Evolutionary conservation across 64 coral and sea anemone species (phyloP).

Genomic region (Montipora cactus): DNA sequence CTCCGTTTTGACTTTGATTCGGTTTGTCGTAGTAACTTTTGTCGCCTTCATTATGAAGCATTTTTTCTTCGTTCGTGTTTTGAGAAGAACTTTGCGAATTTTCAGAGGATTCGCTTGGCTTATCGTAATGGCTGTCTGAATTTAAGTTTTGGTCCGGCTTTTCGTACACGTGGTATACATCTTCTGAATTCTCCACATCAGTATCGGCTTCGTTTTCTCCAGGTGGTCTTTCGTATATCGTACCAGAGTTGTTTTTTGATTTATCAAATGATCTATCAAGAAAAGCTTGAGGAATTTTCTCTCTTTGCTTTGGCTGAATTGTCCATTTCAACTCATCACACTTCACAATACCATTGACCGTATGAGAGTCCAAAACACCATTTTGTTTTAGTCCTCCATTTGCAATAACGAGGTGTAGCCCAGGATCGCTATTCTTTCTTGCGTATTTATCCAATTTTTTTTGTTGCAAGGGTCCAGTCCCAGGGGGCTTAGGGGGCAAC

Average conservation of each 20-base stretch:
- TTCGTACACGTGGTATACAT: conserved; percentile 21
- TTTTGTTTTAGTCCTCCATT: not conserved
- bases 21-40: not conserved
- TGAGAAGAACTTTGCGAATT: not conserved
- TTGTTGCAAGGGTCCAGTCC: conserved; percentile 27
- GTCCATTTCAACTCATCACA: conserved; percentile 5
- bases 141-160: conserved; percentile 4
- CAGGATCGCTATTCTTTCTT: conserved; percentile 39
- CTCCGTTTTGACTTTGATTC: not conserved
- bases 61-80: not conserved
- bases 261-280: not conserved
- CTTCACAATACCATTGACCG: not conserved
- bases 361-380: not conserved
- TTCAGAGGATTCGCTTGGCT: conserved; percentile 15
- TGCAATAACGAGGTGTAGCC: conserved; percentile 8
- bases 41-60: not conserved
- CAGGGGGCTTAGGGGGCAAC: conserved; percentile 1
- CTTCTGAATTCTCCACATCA: not conserved
- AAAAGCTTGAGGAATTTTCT: conserved; percentile 19
- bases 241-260: not conserved
- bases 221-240: not conserved
- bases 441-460: conserved; percentile 9
- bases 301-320: conserved; percentile 34
- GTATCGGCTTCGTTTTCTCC: conserved; percentile 12
- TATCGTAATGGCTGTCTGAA: conserved; percentile 13